Percentiles rank a stretch among this genome's conserved stretches.
Evolutionary conservation across 2,888 invertebrate species (phyloP).

Genomic region (Drosophila greeni): DNA sequence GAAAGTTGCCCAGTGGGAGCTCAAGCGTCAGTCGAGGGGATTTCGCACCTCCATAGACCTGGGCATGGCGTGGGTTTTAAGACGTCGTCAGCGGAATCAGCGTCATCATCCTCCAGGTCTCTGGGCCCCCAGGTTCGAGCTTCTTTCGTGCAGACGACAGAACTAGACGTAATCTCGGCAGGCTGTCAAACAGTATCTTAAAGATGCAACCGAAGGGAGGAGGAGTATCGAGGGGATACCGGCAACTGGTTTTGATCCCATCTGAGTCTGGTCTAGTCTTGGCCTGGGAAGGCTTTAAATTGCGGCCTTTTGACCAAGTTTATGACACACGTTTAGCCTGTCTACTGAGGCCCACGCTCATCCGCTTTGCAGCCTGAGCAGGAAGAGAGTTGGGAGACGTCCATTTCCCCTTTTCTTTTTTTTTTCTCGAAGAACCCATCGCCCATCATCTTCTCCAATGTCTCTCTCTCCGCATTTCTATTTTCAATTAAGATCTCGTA

Average conservation of each 20-base stretch:
- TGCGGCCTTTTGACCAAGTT: conserved; percentile 52
- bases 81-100: conserved; percentile 13
- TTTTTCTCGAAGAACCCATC: not conserved
- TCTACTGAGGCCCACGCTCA: conserved; percentile 45
- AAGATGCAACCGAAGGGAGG: conserved; percentile 46
- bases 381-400: conserved; percentile 26
- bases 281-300: conserved; percentile 48
- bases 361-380: conserved; percentile 22
- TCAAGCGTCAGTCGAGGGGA: conserved; percentile 11
- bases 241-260: conserved; percentile 32
- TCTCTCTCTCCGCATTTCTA: conserved; percentile 21
- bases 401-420: conserved; percentile 8
- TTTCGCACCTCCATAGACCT: conserved; percentile 37
- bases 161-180: conserved; percentile 49
- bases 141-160: conserved; percentile 43
- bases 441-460: not conserved
- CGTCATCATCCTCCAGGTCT: conserved; percentile 27
- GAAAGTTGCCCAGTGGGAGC: conserved; percentile 39
- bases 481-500: conserved; percentile 53
- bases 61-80: conserved; percentile 37
- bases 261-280: conserved; percentile 18
- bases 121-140: conserved; percentile 8
- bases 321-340: conserved; percentile 55
- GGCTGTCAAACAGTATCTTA: conserved; percentile 59
- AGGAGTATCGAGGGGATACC: not conserved